Evolutionary conservation across 1,140 invertebrate species (phyloP), one percentile per base, ranked within the genome.

Genomic region (Homalodisca vitripennis): DNA sequence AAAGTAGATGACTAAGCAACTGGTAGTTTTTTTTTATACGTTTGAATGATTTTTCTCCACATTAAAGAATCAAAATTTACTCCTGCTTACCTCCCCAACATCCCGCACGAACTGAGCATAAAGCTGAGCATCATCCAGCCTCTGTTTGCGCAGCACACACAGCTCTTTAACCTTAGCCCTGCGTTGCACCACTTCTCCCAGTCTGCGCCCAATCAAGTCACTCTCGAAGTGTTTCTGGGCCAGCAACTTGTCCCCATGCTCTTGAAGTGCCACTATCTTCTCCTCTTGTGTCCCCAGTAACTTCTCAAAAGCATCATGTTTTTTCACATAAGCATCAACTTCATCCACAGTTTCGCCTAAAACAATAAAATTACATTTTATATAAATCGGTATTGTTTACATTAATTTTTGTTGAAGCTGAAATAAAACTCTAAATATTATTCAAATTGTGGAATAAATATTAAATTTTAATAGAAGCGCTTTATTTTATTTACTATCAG

Each of bases 151-250:
- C 0, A 81, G 78, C 0, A 81, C 82, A 73, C 89, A 90, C 17
- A 92, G 75, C 80, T 82, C 90, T 85, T 70, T 91, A 48, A 91
- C 89, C 78, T 88, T 87, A 65, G 84, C 82, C 71, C 93, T 82
- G 73, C 91, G 86, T 10, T 85, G 83, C 32, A 89, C 83, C 32
- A 93, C 89, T 71, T 91, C 88, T 26, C 84, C 81, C 10, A 95
- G 79, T 70, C 88, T 84, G 47, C 82, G 86, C 53, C 87, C 84
- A 63, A 99, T 98, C 29, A 89, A 88, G 22, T 89, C 86, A 70
- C 92, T 92, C 77, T 99, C 95, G 78, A 98, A 99, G 80, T 99
- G 98, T 77, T 93, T 91, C 77, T 95, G 93, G 57, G 91, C 85
- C 6, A 98, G 82, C 65, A 99, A 86, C 77, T 97, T 95, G 26